Evolutionary conservation across 2,888 invertebrate species (phyloP), one percentile per base, ranked within the genome.

Genomic region (Tholera decimalis): DNA sequence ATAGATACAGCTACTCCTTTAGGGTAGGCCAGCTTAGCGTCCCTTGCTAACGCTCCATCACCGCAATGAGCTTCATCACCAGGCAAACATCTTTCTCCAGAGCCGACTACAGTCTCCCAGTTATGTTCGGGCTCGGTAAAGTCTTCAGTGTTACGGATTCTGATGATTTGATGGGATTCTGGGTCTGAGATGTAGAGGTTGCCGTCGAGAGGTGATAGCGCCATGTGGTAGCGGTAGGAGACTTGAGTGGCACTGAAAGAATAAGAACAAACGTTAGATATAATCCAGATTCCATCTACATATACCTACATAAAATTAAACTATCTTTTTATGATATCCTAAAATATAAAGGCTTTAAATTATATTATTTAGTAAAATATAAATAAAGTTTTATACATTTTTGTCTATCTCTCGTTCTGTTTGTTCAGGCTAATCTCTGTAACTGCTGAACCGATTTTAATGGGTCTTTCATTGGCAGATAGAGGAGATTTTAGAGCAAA

Each of bases 161-260:
- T 97, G 70, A 99, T 98, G 79, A 99, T 99, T 92, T 99, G 99
- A 90, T 99, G 98, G 0, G 98, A 98, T 90, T 99, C 99, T 0
- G 99, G 99, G 90, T 99, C 99, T 0, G 99, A 99, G 83, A 99
- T 98, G 95, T 99, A 99, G 11, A 99, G 96, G 1, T 97, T 97
- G 28, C 99, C 99, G 89, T 99, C 99, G 15, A 99, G 96, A 0
- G 99, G 99, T 83, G 99, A 99, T 46, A 99, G 95, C 0, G 99
- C 98, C 97, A 99, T 98, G 95, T 99, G 99, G 92, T 99, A 99
- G 61, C 99, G 98, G 92, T 99, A 99, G 0, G 99, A 98, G 0
- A 99, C 99, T 84, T 98, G 96, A 1, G 98, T 98, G 24, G 98
- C 98, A 88, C 99, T 98, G 94, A 79, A 96, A 92, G 69, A 41